Evolutionary conservation across 2,797 vertebrate species (phyloP), one percentile per base, ranked within the genome.

Genomic region (Echiichthys vipera): DNA sequence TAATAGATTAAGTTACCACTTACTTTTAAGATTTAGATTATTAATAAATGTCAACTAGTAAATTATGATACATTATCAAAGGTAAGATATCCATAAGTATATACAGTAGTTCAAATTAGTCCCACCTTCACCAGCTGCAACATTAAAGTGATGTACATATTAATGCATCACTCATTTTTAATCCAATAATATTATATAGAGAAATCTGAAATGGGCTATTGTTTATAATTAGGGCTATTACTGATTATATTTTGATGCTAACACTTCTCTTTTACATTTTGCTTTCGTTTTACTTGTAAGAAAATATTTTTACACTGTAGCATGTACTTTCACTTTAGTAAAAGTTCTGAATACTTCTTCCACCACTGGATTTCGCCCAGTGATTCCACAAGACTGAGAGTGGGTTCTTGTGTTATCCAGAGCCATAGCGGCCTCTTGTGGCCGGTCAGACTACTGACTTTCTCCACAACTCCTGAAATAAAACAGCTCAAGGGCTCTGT

Each of bases 341-440:
- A 15, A n/a, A 39, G 15, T n/a, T 42, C 1, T 37, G 22, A 34
- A 22, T 25, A 47, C 14, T 62, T 36, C 4, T 12, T 47, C 29
- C 40, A 34, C 25, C 39, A 20, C 18, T 58, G 11, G 20, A 14
- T 29, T 4, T 32, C 40, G 8, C 45, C 29, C 7, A 42, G 10
- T 24, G 68, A 69, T 15, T 25, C 18, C 22, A 43, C 5, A 61
- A n/a, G 3, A 58, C 36, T 24, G 12, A 27, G 20, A 27, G 0
- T 15, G 15, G 9, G n/a, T 18, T 36, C 27, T 42, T 10, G 22
- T 34, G 14, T 75, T 84, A 56, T n/a, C 37, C 54, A 55, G 72
- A 71, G 73, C 66, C 67, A 32, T 22, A 79, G 85, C 24, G 76
- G 81, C 85, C 92, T 92, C 92, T 88, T 84, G 92, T 88, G 92